Base-by-base conservation (phyloP, 2,888 invertebrate species). In the Unio delphinus region DNA sequence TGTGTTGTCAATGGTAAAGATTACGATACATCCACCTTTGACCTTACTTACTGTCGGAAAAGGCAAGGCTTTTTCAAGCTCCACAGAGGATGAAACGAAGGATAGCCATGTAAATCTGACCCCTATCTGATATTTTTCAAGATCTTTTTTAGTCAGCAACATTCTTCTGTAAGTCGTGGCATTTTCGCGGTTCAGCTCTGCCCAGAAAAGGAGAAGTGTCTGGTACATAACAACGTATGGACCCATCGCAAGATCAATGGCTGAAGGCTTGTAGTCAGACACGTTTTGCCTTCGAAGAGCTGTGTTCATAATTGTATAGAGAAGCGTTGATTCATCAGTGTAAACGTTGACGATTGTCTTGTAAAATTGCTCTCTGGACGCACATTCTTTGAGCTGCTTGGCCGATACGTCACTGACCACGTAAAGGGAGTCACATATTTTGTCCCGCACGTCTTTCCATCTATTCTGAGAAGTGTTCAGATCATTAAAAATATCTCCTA, bases 211-310 rank as follows among this genome's bases (percentile, higher is more conserved):
- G n/a, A 80, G 68, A 8, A 80, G 64, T 56, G 75, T 65, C 28
- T 76, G 75, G 56, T 73, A 80, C 66, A 76, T 68, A 17, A 78
- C 66, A 18, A 76, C 69, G 65, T 78, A 80, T 54, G 80, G 80
- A 0, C 78, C 78, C 54, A 80, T 57, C 0, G 80, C 76, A 23
- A 80, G 64, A 54, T 80, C 80, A 3, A 73, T 64, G 20, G 67
- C 76, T n/a, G 78, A 75, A 3, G 80, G 80, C 58, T 60, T 68
- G 67, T 76, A 80, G 17, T 68, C 67, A 2, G 56, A 23, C 23
- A 61, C 65, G 26, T 66, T 70, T 28, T 80, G 78, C 30, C 75
- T 65, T 3, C 78, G 66, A 23, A 80, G 64, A 4, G 80, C 80
- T 6, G 74, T 76, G 59, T 80, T 80, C 20, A 76, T 59, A 26